Percentiles rank a stretch among this genome's conserved stretches.
phyloP scores from a whole-genome alignment of 2,113 vertebrate genomes.

The Carettochelys insculpta region DNA sequence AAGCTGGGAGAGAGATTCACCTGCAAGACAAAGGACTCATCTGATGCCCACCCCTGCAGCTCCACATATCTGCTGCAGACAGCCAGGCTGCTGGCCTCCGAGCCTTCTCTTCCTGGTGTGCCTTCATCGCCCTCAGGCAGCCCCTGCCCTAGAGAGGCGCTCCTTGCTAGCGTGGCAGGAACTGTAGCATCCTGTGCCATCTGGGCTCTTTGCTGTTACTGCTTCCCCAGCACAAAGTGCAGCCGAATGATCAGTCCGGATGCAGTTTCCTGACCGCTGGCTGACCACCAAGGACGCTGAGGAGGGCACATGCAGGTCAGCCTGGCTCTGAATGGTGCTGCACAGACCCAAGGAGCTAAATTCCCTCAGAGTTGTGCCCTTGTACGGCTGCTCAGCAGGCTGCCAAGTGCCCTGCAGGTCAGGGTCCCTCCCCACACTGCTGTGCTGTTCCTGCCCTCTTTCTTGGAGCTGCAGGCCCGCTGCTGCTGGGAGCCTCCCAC shows the following conservation, averaged over 20 bases:
- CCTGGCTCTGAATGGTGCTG: neutral
- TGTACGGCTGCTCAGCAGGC: no score
- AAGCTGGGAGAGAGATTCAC: constrained; percentile 86
- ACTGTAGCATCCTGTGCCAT: neutral
- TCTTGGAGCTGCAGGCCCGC: no score
- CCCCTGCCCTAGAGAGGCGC: neutral
- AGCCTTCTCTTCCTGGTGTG: neutral
- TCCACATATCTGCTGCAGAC: rapidly evolving
- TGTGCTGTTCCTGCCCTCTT: no score
- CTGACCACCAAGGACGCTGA: neutral
- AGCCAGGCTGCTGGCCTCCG: neutral
- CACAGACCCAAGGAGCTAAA: neutral
- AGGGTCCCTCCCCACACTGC: no score
- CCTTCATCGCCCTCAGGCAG: neutral
- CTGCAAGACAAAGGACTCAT: constrained; percentile 49
- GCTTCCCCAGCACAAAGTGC: neutral
- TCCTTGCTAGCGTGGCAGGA: neutral
- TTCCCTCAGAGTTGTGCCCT: no score
- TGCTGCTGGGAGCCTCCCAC: no score
- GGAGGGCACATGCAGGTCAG: neutral
- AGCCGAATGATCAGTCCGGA: neutral
- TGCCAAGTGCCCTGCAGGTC: no score
- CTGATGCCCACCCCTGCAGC: neutral
- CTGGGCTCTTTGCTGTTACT: neutral
- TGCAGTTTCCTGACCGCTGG: neutral